A percentile compares a stretch with the other conserved stretches of the same genome.
These are phyloP conservation scores for Andrena marginata DNA, from an alignment of 2,888 invertebrate genomes.

Conservation along the genomic window DNA sequence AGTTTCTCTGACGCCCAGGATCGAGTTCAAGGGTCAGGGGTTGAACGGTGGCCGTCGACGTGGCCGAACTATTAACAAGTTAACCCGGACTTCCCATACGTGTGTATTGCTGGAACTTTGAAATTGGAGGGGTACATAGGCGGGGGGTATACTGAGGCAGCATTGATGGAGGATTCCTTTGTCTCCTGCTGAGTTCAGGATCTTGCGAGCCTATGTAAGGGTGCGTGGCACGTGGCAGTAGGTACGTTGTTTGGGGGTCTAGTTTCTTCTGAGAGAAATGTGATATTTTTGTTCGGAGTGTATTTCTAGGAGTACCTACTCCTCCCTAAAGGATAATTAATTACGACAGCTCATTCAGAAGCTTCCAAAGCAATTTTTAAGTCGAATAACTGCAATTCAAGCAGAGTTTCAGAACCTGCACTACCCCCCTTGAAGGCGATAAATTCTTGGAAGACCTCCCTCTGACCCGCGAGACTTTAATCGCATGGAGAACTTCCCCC, in stretches of 20 bases:
- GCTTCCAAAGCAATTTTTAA: not conserved
- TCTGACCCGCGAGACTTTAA: not conserved
- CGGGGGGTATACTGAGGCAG: not conserved
- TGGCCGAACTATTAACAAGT: slow-evolving; percentile 15
- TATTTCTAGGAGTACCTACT: too few species aligned
- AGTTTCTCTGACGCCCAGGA: not conserved
- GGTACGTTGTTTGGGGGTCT: too few species aligned
- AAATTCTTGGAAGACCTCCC: not conserved
- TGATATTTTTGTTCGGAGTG: too few species aligned
- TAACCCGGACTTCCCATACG: slow-evolving; percentile 7
- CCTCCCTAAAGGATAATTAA: not conserved
- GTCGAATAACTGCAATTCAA: not conserved
- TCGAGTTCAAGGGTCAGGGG: not conserved
- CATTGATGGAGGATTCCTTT: slow-evolving; percentile 1
- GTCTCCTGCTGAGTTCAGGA: not conserved
- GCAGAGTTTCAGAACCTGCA: not conserved
- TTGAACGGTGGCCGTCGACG: not conserved
- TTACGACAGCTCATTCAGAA: not conserved
- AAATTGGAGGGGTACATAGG: not conserved
- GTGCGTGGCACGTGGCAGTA: too few species aligned
- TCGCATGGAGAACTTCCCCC: not conserved
- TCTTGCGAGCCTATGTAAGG: too few species aligned
- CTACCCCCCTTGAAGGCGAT: not conserved
- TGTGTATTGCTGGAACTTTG: not conserved
- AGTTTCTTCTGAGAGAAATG: too few species aligned